Conservation (phyloP, 2,888 invertebrate species). For the Serrognathus titanus region DNA sequence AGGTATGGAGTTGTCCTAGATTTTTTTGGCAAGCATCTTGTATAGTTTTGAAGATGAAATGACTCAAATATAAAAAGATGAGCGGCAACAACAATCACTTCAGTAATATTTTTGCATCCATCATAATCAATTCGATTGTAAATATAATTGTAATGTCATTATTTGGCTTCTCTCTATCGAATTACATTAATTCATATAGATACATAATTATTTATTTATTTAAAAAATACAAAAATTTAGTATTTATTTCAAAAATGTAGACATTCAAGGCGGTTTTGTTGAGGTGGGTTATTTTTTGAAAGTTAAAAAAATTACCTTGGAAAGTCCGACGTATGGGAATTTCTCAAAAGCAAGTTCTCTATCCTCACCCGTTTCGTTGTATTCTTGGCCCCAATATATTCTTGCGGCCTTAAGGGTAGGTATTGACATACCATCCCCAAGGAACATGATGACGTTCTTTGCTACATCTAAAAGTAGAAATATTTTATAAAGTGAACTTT, state of each 20-base stretch:
- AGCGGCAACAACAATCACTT: no score
- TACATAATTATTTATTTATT: no score
- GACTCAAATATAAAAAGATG: no score
- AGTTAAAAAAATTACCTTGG: conserved; percentile 58
- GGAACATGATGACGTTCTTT: conserved; percentile 75
- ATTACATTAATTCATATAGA: no score
- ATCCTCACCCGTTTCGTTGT: conserved; percentile 63
- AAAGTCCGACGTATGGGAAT: conserved; percentile 70
- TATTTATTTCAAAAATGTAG: neutral
- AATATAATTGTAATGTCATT: no score
- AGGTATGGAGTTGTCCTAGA: no score
- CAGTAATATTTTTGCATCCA: no score
- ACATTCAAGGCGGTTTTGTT: neutral
- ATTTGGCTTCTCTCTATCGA: no score
- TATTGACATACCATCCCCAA: conserved; percentile 87
- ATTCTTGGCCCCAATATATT: conserved; percentile 65
- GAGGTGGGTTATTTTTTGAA: neutral
- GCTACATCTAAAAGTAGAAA: conserved; percentile 46
- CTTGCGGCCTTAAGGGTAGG: conserved; percentile 76
- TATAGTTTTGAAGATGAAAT: no score
- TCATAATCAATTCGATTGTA: no score
- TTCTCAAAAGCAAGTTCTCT: conserved; percentile 67
- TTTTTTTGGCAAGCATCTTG: no score
- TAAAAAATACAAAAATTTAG: no score
- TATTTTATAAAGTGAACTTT: neutral